Evolutionary conservation across 2,797 vertebrate genomes (phyloP).

Genomic region (Lepilemur ruficaudatus): DNA sequence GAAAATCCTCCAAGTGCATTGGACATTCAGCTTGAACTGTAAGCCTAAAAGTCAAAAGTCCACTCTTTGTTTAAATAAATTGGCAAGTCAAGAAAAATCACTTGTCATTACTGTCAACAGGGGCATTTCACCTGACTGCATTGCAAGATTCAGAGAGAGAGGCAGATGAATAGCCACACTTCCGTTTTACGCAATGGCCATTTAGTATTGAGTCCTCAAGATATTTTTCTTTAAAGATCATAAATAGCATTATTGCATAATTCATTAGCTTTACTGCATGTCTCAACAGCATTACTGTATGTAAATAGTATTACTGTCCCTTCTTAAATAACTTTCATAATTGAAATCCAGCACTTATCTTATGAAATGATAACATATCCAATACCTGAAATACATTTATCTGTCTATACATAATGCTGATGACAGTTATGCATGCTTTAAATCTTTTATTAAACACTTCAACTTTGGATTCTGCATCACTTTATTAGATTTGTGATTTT

Average conservation of each 20-base stretch:
- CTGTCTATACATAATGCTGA: not conserved
- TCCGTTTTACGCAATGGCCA: not conserved
- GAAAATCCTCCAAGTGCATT: constrained; percentile 99
- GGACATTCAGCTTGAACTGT: constrained; percentile 99
- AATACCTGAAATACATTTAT: not conserved
- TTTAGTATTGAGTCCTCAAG: not conserved
- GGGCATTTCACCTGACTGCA: not conserved
- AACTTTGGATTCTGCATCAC: not conserved
- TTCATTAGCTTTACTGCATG: not conserved
- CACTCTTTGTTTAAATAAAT: constrained; percentile 69
- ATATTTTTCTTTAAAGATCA: not conserved
- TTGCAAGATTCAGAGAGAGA: not conserved
- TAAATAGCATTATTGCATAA: not conserved
- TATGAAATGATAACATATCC: not conserved
- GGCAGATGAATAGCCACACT: not conserved
- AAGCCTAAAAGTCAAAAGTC: constrained; percentile 89
- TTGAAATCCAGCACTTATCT: not conserved
- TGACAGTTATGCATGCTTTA: not conserved
- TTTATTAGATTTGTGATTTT: not conserved
- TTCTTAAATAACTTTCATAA: constrained; percentile 2
- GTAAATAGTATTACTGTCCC: not conserved
- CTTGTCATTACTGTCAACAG: constrained; percentile 12
- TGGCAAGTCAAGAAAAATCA: constrained; percentile 77
- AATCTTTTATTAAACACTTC: not conserved
- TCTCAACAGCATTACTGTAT: no score